Evolutionary conservation across 2,113 vertebrate species (phyloP).

Genomic region (Oreotrochilus melanogaster): DNA sequence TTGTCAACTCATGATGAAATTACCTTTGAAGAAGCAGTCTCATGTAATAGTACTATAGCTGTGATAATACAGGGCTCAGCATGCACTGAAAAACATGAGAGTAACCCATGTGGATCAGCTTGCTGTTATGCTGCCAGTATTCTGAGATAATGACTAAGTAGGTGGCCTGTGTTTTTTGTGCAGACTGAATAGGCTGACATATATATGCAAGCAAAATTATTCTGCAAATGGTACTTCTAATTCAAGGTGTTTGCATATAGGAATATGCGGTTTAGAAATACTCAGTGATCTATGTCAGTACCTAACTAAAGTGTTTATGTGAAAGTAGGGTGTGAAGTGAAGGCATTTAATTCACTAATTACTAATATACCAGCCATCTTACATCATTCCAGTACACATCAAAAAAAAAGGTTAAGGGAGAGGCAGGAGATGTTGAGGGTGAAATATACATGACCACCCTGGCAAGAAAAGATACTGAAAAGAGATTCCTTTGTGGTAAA

Average conservation of each 20-base stretch:
- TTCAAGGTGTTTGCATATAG: neutral
- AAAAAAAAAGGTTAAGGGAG: neutral
- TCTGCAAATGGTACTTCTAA: neutral
- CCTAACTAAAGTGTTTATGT: neutral
- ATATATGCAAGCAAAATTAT: neutral
- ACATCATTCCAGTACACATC: too few species aligned
- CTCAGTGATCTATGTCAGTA: neutral
- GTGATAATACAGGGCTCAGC: neutral
- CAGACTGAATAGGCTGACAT: neutral
- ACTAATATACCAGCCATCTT: too few species aligned
- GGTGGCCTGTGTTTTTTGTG: neutral
- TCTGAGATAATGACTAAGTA: neutral
- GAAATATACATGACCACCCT: neutral
- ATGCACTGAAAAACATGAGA: neutral
- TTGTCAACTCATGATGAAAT: neutral
- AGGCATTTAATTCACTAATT: neutral
- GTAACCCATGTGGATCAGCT: neutral
- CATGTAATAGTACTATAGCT: neutral
- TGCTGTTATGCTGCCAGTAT: neutral
- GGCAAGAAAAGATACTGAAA: neutral
- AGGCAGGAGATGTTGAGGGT: neutral
- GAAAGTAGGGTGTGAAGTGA: neutral
- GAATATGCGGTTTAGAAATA: neutral
- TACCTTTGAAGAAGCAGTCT: neutral
- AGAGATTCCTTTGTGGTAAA: neutral